Conservation (phyloP, 2,888 invertebrate genomes). For the Seladonia tumulorum region DNA sequence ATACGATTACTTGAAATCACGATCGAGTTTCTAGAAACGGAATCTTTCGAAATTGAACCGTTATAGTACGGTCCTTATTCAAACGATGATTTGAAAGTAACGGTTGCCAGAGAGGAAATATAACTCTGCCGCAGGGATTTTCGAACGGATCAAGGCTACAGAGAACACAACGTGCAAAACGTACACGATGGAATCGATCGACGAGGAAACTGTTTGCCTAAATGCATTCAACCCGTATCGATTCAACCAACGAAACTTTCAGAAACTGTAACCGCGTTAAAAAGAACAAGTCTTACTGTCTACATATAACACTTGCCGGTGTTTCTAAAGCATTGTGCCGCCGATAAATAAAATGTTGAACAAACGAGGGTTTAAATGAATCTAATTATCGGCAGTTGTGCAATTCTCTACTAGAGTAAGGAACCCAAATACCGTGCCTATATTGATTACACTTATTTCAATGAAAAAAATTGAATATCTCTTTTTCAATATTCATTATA, state of each 20-base stretch:
- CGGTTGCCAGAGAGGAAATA: not conserved
- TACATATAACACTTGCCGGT: not conserved
- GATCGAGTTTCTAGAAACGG: not conserved
- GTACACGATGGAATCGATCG: not conserved
- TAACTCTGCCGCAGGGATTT: not conserved
- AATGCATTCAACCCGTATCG: not conserved
- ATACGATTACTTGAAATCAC: not conserved
- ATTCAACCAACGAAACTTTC: not conserved
- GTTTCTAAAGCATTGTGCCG: not conserved
- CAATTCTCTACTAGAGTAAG: not conserved
- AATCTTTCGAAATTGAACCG: not conserved
- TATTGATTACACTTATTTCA: too few relatives aligned
- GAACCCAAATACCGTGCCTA: too few relatives aligned
- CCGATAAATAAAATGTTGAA: not conserved
- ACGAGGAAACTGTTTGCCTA: not conserved
- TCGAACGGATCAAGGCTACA: not conserved
- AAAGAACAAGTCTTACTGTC: not conserved
- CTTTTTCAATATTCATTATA: too few relatives aligned
- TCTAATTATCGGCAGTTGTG: too few relatives aligned
- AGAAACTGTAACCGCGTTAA: not conserved
- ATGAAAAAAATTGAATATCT: too few relatives aligned
- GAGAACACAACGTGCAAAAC: not conserved
- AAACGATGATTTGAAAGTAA: not conserved
- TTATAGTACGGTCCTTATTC: conserved; percentile 3
- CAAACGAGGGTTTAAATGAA: too few relatives aligned